Evolutionary conservation across 2,888 invertebrate genomes (phyloP).

Genomic region (Taenaris catops): DNA sequence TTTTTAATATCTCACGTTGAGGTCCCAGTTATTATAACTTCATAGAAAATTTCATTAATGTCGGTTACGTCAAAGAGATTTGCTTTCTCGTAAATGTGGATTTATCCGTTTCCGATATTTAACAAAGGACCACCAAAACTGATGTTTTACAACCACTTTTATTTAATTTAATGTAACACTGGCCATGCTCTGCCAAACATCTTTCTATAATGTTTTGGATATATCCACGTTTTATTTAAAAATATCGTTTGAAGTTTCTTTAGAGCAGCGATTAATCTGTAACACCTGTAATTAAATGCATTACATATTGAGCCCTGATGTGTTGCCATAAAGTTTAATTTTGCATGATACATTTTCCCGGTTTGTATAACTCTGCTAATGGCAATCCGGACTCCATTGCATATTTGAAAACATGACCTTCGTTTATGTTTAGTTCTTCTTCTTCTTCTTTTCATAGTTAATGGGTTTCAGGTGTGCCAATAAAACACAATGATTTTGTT

Average conservation of each 20-base stretch:
- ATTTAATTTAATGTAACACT: conserved; percentile 7
- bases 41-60: no score
- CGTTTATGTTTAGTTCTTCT: conserved; percentile 7
- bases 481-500: conserved; percentile 2
- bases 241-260: conserved; percentile 20
- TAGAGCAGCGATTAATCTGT: conserved; percentile 19
- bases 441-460: neutral
- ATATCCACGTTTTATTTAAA: conserved; percentile 14
- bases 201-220: conserved; percentile 11
- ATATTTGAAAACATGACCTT: conserved; percentile 17
- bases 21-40: no score
- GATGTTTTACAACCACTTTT: conserved; percentile 2
- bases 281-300: conserved; percentile 16
- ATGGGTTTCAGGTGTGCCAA: conserved; percentile 10
- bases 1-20: no score
- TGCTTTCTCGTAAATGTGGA: no score
- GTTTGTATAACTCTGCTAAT: conserved; percentile 22
- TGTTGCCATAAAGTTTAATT: conserved; percentile 5
- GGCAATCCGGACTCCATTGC: conserved; percentile 15
- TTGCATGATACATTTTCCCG: conserved; percentile 3
- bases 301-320: conserved; percentile 6
- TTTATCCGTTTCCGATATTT: no score
- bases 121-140: conserved; percentile 1
- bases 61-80: no score
- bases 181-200: conserved; percentile 15